Evolutionary conservation across 2,888 invertebrate species (phyloP), one percentile per base, ranked within the genome.

Genomic region (Amblyjoppa proteus): DNA sequence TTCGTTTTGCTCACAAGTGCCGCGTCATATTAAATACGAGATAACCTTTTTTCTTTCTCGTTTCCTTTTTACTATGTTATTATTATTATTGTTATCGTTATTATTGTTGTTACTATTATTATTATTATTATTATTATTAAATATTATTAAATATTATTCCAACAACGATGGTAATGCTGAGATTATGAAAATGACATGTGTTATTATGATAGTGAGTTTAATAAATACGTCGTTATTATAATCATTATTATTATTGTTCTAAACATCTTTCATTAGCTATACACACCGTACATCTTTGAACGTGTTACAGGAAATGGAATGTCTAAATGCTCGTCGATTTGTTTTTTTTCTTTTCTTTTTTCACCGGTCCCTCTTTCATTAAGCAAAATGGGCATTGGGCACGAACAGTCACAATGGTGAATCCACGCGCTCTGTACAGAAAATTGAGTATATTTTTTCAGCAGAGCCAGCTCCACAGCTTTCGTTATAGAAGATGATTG

Each of bases 91-190:
- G 9, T 61, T 31, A 13, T 61, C 5, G 1, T 31, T 31, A 2
- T 58, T 28, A 68, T 28, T 28, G 71, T 80, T 49, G 80, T 68
- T 78, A 58, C 34, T 71, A 83, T 41, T 61, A 76, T 79, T 79
- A 80, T 85, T 80, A 1, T 58, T 28, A 58, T 28, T 28, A 80
- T 75, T 51, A 80, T 69, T 78, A 31, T 53, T 71, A 20, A 20
- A 20, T 20, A 20, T 20, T 20, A 20, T 80, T 51, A 53, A 76
- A 76, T 79, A 85, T 86, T 80, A 83, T 87, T 84, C 75, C 85
- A 87, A 87, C 85, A 87, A 87, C 86, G 79, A 87, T 87, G 87
- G 78, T 70, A 66, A 79, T 84, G 84, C 56, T n/a, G 64, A 61
- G 76, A 85, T 85, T 79, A 83, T 83, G 75, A 79, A 20, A 71